Percentiles rank a stretch among this genome's conserved stretches.
These are phyloP conservation scores for Tragelaphus buxtoni DNA, from an alignment of 2,113 vertebrate species.

Conservation along the genomic window DNA sequence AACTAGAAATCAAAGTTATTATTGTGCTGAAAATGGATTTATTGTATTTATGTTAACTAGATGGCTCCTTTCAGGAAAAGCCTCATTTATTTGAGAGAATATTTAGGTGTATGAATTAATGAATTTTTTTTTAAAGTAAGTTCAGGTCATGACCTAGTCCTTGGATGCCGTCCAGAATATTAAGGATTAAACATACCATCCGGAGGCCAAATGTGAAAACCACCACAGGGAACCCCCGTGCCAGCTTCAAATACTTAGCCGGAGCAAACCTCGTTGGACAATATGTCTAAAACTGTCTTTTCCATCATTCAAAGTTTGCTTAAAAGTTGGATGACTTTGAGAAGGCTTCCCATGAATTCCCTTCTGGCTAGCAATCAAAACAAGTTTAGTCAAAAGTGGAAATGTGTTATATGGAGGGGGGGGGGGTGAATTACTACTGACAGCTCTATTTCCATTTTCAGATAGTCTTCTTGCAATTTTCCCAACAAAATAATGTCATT, in stretches of 20 bases:
- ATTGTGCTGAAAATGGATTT: constrained; percentile 79
- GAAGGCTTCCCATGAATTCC: constrained; percentile 79
- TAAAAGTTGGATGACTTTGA: constrained; percentile 81
- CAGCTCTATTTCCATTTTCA: constrained; percentile 77
- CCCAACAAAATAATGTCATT: constrained; percentile 71
- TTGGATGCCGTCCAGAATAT: constrained; percentile 79
- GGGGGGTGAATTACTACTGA: constrained; percentile 69
- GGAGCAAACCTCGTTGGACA: constrained; percentile 70
- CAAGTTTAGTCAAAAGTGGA: constrained; percentile 81
- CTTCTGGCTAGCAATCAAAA: constrained; percentile 83
- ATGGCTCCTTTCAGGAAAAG: constrained; percentile 63
- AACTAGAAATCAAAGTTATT: constrained; percentile 86
- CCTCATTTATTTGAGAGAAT: constrained; percentile 74
- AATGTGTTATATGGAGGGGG: constrained; percentile 60
- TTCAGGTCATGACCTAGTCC: constrained; percentile 77
- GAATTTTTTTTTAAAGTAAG: constrained; percentile 66
- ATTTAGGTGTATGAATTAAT: constrained; percentile 75
- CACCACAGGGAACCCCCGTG: constrained; percentile 71
- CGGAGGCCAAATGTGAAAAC: constrained; percentile 75
- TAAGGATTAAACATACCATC: constrained; percentile 79
- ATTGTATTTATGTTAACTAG: constrained; percentile 80
- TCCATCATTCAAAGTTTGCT: constrained; percentile 81
- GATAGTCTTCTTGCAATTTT: constrained; percentile 52
- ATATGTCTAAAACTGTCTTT: constrained; percentile 78
- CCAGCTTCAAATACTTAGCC: constrained; percentile 75